Base-by-base conservation (phyloP, 2,888 invertebrate genomes). In the Tinea pellionella region DNA sequence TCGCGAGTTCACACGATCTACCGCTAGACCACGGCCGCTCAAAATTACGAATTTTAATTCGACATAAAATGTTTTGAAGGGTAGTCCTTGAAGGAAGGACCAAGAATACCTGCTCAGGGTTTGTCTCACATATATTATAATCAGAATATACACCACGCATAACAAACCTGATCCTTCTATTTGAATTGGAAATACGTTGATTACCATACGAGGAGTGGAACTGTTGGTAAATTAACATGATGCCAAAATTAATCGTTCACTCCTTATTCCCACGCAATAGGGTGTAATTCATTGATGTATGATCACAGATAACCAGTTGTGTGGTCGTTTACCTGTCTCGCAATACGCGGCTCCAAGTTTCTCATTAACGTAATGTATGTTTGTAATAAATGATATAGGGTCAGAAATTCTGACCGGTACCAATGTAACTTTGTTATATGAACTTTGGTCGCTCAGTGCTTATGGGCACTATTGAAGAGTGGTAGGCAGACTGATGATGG, bases 121-220 rank as follows among this genome's bases (percentile, higher is more conserved):
- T 24, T 24, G 24, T 24, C 24, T 24, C 24, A 24, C 24, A 24
- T 24, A 24, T n/a, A n/a, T n/a, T n/a, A n/a, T n/a, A n/a, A n/a
- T n/a, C n/a, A n/a, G n/a, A n/a, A n/a, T n/a, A n/a, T n/a, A n/a
- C n/a, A n/a, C n/a, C n/a, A n/a, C n/a, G n/a, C 24, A 24, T 24
- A 24, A 24, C 6, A 3, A 2, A 24, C 75, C 73, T 74, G 69
- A 68, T 66, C 70, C 66, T 62, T 69, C 69, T 71, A 77, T 76
- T 77, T 75, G 73, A 73, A 69, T 71, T 69, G 68, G 70, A 70
- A 77, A 79, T 74, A 72, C 67, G 70, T 73, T 74, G 72, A 80
- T 81, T 81, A 81, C 74, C 80, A 80, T 80, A 78, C 73, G 76
- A 79, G 77, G 72, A 68, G 72, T 67, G 70, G 68, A 69, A 72